These are phyloP conservation scores for Asobara japonica DNA, from an alignment of 1,140 invertebrate genomes.

Conservation along the genomic window DNA sequence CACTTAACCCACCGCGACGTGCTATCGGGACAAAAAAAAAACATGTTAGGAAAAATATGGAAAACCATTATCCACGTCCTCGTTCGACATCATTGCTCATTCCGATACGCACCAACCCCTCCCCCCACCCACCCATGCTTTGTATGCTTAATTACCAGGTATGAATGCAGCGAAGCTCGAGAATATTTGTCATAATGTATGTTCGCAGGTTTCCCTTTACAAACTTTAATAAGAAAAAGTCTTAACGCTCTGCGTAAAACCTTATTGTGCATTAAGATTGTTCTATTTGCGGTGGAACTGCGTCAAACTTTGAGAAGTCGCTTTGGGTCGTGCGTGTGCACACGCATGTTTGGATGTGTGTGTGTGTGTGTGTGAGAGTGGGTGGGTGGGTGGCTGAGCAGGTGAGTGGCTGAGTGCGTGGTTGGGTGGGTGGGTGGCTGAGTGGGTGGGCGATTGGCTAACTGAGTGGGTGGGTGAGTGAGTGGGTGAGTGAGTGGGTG, in stretches of 20 bases:
- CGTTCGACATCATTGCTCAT: constrained; percentile 15
- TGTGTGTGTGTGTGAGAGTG: no score
- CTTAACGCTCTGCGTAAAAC: neutral
- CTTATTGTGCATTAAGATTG: no score
- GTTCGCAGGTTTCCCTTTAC: neutral
- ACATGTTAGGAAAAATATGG: neutral
- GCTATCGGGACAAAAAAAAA: neutral
- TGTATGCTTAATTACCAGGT: neutral
- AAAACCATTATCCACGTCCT: constrained; percentile 27
- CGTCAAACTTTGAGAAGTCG: no score
- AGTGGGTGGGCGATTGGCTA: no score
- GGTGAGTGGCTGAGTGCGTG: no score
- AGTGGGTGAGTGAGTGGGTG: no score
- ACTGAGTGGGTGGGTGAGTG: no score
- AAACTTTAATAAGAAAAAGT: neutral
- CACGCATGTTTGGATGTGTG: no score
- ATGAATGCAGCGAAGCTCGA: neutral
- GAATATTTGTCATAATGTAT: neutral
- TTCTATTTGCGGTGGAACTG: no score
- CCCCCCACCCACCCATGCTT: neutral
- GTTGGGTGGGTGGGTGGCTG: no score
- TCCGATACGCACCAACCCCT: neutral
- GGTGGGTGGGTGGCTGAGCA: no score
- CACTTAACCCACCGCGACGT: neutral
- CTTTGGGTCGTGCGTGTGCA: no score